phyloP scores from a whole-genome alignment of 2,888 invertebrate species.

The Ectemnius lituratus region DNA sequence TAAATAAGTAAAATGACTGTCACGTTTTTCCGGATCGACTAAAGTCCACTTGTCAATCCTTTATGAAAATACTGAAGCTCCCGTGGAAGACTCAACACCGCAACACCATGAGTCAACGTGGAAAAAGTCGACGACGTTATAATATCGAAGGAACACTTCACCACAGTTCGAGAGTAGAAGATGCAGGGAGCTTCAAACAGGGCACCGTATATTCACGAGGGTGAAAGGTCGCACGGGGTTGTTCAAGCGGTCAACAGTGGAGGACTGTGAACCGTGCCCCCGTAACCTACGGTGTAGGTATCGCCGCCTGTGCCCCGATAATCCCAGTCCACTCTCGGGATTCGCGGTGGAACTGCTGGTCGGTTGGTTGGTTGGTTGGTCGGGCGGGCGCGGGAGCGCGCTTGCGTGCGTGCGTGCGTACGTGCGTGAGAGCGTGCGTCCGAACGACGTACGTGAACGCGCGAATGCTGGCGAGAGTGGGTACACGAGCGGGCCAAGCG shows the following conservation, averaged over 20 bases:
- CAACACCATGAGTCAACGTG: too few species aligned
- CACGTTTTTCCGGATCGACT: too few species aligned
- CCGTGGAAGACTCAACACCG: too few species aligned
- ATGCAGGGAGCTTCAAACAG: not conserved
- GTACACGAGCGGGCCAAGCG: not conserved
- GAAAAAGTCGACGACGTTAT: not conserved
- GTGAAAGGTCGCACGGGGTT: too few species aligned
- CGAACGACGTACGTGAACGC: constrained; percentile 23
- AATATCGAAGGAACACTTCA: not conserved
- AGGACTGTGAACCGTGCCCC: not conserved
- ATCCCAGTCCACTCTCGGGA: not conserved
- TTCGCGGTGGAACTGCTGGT: not conserved
- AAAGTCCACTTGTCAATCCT: too few species aligned
- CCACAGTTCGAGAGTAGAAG: not conserved
- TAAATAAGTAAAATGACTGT: too few species aligned
- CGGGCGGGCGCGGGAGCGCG: not conserved
- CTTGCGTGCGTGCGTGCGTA: constrained; percentile 23
- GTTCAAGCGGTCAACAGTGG: not conserved
- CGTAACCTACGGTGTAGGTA: not conserved
- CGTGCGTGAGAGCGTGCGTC: constrained; percentile 24
- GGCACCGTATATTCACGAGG: too few species aligned
- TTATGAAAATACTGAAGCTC: too few species aligned
- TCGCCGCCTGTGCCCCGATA: not conserved
- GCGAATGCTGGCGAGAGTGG: not conserved
- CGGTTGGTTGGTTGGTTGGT: too few species aligned